Percentiles rank a stretch among this genome's conserved stretches.
These are phyloP conservation scores for Papilio protenor DNA, from an alignment of 2,888 invertebrate species.

Conservation along the genomic window DNA sequence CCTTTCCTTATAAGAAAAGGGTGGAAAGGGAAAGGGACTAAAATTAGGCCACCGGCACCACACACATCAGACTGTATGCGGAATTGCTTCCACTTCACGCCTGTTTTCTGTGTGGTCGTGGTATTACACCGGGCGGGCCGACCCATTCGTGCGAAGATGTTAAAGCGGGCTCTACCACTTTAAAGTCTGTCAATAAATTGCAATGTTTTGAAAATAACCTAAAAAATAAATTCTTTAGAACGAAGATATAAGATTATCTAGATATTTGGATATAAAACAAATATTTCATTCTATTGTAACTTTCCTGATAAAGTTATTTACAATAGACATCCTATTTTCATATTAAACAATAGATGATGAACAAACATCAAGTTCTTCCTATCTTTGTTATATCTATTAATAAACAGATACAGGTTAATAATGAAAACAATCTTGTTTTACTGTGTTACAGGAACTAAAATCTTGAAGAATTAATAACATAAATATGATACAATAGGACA, in stretches of 20 bases:
- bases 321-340: background rate
- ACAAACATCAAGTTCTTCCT: background rate
- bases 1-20: no score
- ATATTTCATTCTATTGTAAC: constrained; percentile 1
- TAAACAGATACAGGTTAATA: background rate
- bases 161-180: no score
- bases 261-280: background rate
- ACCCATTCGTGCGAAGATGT: no score
- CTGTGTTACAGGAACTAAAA: background rate
- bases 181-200: background rate
- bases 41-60: no score
- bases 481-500: background rate
- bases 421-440: background rate
- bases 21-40: no score
- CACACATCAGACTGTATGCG: no score
- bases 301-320: background rate
- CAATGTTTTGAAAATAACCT: no score
- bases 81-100: no score
- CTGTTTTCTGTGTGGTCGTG: no score
- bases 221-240: background rate
- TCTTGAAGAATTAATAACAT: background rate
- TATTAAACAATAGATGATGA: constrained; percentile 11
- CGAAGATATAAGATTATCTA: background rate
- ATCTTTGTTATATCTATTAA: background rate
- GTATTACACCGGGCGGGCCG: no score